Percentiles rank a stretch among this genome's conserved stretches.
These are phyloP conservation scores for Pocota personata DNA, from an alignment of 2,888 invertebrate species.

Conservation along the genomic window DNA sequence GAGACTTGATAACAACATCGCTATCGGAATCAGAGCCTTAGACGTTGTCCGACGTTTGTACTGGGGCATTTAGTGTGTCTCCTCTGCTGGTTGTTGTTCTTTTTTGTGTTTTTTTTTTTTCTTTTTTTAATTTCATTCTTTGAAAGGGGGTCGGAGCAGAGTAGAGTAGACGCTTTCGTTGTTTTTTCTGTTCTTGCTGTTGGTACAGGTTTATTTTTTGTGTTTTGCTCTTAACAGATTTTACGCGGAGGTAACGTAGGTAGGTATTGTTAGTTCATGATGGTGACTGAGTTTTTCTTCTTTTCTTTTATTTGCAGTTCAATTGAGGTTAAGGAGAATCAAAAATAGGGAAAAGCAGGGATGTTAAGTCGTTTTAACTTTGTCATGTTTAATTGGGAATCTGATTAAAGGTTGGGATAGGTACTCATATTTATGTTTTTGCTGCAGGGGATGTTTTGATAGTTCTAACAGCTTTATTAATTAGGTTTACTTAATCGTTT, in stretches of 20 bases:
- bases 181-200: not conserved
- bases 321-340: not conserved
- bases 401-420: not conserved
- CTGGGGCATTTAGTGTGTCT: not conserved
- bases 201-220: not conserved
- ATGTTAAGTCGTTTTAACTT: not conserved
- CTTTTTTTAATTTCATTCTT: conserved; percentile 1
- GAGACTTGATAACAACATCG: conserved; percentile 36
- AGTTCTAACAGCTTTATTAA: too few relatives aligned
- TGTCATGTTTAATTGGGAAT: not conserved
- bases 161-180: not conserved
- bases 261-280: not conserved
- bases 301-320: not conserved
- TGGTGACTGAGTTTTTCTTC: not conserved
- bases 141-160: not conserved
- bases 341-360: not conserved
- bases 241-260: not conserved
- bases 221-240: not conserved
- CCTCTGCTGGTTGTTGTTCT: not conserved
- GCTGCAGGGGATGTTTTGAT: too few relatives aligned
- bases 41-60: not conserved
- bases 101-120: not conserved
- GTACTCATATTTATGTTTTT: not conserved
- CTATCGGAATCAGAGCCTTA: conserved; percentile 3
- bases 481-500: too few relatives aligned